Evolutionary conservation across 2,797 vertebrate genomes (phyloP), one percentile per base, ranked within the genome.

Genomic region (Esox lucius): DNA sequence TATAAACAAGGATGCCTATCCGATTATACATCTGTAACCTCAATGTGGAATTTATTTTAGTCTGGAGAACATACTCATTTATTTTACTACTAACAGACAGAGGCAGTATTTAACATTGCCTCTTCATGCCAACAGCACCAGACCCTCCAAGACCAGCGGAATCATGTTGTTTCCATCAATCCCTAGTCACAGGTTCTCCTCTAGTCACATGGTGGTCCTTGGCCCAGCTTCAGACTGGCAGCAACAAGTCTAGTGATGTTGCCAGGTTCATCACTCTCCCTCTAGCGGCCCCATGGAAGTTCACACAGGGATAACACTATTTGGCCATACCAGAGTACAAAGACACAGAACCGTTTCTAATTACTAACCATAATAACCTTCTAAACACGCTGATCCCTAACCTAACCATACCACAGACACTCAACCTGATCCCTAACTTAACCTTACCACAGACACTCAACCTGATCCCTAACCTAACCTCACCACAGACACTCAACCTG

Each of bases 91-190:
- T 56, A 56, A 59, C 70, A 22, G 70, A 71, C 49, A 71, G 28
- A 9, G 49, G 28, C 70, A 71, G 51, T 35, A 71, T 59, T 33
- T 53, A 71, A n/a, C 70, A 35, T 3, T 26, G 26, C 9, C 70
- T 19, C 28, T 35, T 22, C 53, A 71, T 28, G 17, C 19, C 70
- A 56, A 8, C 8, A 71, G 70, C 6, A 9, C 19, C 28, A 56
- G 49, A 17, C 49, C 33, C 70, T 48, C 31, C 42, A 24, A n/a
- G n/a, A 69, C 68, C n/a, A 24, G 35, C 17, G n/a, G n/a, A n/a
- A 24, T 22, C 22, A 46, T 12, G 42, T 46, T 4, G 56, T 22
- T 12, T 24, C 9, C 42, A 26, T 69, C n/a, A 19, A 46, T 26
- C 22, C 42, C 46, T 68, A 3, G 35, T 3, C 42, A 4, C n/a